These are phyloP conservation scores for Engraulis encrasicolus DNA, from an alignment of 2,113 vertebrate species.

Conservation along the genomic window DNA sequence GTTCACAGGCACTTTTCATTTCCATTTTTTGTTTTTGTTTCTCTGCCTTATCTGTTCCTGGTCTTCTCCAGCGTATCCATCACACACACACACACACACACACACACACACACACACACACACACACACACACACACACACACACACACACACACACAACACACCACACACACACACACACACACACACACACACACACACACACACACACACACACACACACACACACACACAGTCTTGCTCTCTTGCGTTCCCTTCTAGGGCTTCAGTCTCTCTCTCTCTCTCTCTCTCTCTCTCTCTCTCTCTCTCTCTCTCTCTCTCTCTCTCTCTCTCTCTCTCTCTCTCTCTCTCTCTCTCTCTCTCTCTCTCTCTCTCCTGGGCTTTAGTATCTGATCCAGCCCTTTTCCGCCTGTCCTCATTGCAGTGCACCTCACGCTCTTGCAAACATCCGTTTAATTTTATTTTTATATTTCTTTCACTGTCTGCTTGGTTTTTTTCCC, in stretches of 20 bases:
- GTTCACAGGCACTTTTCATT: not conserved
- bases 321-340: not conserved
- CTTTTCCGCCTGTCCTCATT: too few species aligned
- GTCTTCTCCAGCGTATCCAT: not conserved
- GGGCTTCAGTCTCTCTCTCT: constrained; percentile 47
- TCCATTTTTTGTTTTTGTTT: not conserved
- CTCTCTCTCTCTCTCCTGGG: too few species aligned
- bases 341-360: too few species aligned
- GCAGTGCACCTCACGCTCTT: too few species aligned
- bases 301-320: not conserved
- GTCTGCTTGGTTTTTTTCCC: too few species aligned
- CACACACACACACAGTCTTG: not conserved
- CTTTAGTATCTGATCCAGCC: too few species aligned
- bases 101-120: not conserved
- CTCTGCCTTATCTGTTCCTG: not conserved
- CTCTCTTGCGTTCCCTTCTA: not conserved
- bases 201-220: not conserved
- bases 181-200: not conserved
- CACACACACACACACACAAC: not conserved
- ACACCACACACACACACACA: not conserved
- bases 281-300: constrained; percentile 12
- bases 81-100: not conserved
- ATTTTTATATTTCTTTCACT: too few species aligned
- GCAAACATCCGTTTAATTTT: too few species aligned
- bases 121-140: not conserved